phyloP scores from a whole-genome alignment of 2,888 invertebrate genomes.

The Tipula confusa region DNA sequence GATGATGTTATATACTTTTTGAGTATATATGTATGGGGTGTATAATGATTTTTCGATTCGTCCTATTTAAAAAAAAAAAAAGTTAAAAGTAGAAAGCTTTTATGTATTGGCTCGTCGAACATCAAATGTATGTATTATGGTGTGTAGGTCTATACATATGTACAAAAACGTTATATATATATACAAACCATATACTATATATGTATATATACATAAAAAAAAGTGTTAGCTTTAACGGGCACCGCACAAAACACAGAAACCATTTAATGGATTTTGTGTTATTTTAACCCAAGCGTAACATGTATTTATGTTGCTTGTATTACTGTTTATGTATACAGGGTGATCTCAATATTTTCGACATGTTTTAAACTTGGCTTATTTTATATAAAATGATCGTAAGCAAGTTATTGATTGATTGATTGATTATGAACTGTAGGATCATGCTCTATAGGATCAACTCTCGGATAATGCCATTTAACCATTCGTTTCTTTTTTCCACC shows the following conservation, averaged over 20 bases:
- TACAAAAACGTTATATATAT: neutral
- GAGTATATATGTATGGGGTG: neutral
- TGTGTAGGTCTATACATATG: neutral
- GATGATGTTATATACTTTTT: neutral
- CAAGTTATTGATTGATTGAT: too few relatives aligned
- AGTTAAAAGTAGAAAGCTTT: neutral
- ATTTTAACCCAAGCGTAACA: conserved; percentile 3
- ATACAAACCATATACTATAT: neutral
- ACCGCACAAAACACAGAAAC: neutral
- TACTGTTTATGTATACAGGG: neutral
- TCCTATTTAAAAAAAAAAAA: neutral
- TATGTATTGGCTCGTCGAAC: neutral
- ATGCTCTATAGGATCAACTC: too few relatives aligned
- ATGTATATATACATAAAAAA: neutral
- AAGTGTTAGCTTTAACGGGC: neutral
- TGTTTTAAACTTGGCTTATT: too few relatives aligned
- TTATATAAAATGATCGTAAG: too few relatives aligned
- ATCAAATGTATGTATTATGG: neutral
- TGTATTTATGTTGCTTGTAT: neutral
- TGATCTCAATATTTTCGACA: neutral
- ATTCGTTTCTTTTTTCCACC: too few relatives aligned
- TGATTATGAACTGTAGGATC: too few relatives aligned
- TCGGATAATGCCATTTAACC: too few relatives aligned
- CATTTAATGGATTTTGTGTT: conserved; percentile 13
- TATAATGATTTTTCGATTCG: conserved; percentile 1